Evolutionary conservation across 2,888 invertebrate genomes (phyloP).

Genomic region (Rugalucina vietnamica): DNA sequence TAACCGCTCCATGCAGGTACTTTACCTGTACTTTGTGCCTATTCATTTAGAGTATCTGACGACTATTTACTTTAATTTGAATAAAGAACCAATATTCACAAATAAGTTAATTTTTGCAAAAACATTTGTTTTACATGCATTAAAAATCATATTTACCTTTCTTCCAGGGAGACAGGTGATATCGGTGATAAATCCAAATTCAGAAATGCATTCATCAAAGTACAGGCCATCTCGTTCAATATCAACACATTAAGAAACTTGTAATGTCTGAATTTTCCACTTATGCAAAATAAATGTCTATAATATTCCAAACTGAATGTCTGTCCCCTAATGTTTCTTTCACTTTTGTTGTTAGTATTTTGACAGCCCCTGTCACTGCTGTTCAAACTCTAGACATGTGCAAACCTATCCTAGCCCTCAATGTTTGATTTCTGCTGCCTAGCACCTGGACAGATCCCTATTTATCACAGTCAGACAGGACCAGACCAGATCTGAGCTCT

Average conservation of each 20-base stretch:
- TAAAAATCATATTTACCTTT: too few relatives aligned
- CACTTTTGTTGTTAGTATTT: background rate
- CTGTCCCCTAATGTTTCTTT: conserved; percentile 5
- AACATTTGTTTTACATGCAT: too few relatives aligned
- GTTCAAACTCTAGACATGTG: background rate
- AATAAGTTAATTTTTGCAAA: too few relatives aligned
- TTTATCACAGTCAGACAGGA: conserved; percentile 4
- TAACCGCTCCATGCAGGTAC: too few relatives aligned
- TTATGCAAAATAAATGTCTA: too few relatives aligned
- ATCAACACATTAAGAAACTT: too few relatives aligned
- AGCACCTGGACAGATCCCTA: background rate
- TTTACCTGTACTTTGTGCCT: too few relatives aligned
- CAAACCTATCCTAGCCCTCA: background rate
- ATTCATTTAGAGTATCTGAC: too few relatives aligned
- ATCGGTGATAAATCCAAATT: conserved; percentile 62
- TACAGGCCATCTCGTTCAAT: conserved; percentile 35
- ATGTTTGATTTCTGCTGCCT: conserved; percentile 7
- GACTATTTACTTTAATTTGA: too few relatives aligned
- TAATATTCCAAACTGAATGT: background rate
- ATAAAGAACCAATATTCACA: too few relatives aligned
- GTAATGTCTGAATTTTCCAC: too few relatives aligned
- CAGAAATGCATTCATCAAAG: conserved; percentile 56
- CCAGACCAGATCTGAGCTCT: background rate
- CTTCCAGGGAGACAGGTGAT: conserved; percentile 29
- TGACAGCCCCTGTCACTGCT: conserved; percentile 1